Evolutionary conservation across 2,113 vertebrate species (phyloP).

Genomic region (Esox niger): DNA sequence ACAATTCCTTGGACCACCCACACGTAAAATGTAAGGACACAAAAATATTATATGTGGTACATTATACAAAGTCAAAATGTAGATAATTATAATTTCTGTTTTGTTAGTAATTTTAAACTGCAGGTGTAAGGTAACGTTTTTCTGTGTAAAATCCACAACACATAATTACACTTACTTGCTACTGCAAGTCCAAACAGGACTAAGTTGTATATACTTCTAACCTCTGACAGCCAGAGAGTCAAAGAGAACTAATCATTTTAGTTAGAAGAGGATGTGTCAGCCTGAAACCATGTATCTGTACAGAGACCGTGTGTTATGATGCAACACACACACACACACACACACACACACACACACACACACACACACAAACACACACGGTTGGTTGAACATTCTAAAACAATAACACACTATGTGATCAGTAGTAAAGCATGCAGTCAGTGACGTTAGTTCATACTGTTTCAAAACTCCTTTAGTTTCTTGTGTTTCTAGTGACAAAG

Average conservation of each 20-base stretch:
- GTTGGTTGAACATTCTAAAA: background rate
- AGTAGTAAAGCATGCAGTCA: background rate
- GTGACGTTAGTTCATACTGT: background rate
- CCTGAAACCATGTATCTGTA: conserved; percentile 28
- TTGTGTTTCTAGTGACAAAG: background rate
- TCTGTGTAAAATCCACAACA: conserved; percentile 7
- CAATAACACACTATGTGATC: background rate
- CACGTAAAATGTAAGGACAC: too few relatives aligned
- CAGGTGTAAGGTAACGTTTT: background rate
- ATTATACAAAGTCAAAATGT: too few relatives aligned
- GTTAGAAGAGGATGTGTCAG: conserved; percentile 22
- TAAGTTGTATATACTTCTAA: conserved; percentile 29
- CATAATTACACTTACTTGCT: conserved; percentile 32
- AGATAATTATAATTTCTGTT: too few relatives aligned
- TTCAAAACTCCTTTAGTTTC: background rate
- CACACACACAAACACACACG: too few relatives aligned
- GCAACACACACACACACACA: background rate
- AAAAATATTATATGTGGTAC: too few relatives aligned
- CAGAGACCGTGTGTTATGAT: background rate
- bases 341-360: too few relatives aligned
- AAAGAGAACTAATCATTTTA: conserved; percentile 36
- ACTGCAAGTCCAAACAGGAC: conserved; percentile 41
- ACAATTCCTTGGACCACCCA: too few relatives aligned
- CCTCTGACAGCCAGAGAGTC: background rate
- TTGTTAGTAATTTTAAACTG: background rate